phyloP scores from a whole-genome alignment of 2,113 vertebrate species.

The Leptodactylus fuscus region DNA sequence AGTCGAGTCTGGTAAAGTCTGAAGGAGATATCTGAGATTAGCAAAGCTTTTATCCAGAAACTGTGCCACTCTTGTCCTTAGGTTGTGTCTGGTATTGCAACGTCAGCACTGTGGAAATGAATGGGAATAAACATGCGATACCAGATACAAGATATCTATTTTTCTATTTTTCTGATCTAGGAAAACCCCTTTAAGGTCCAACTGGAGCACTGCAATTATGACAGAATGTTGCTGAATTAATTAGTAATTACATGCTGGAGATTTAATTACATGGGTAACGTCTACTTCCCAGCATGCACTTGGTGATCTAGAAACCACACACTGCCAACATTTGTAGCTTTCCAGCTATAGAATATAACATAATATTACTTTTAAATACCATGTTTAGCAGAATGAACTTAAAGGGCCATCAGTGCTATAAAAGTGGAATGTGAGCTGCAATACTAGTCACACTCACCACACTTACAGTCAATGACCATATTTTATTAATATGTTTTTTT shows the following conservation, averaged over 20 bases:
- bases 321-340: neutral
- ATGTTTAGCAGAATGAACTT: neutral
- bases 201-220: neutral
- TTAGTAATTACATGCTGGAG: slow-evolving; percentile 5
- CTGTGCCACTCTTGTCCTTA: too few species aligned
- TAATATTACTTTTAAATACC: neutral
- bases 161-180: neutral
- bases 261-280: neutral
- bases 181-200: neutral
- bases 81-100: too few species aligned
- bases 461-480: too few species aligned
- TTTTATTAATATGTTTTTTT: too few species aligned
- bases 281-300: neutral
- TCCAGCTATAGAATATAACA: neutral
- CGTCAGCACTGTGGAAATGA: too few species aligned
- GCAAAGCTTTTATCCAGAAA: too few species aligned
- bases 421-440: too few species aligned
- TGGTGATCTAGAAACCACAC: neutral
- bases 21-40: too few species aligned
- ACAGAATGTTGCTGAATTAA: neutral
- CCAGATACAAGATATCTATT: neutral
- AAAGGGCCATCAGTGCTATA: neutral
- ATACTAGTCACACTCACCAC: too few species aligned
- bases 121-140: neutral
- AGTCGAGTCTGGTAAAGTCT: too few species aligned